These are phyloP conservation scores for Agapornis canus DNA, from an alignment of 2,797 vertebrate species.

Conservation along the genomic window DNA sequence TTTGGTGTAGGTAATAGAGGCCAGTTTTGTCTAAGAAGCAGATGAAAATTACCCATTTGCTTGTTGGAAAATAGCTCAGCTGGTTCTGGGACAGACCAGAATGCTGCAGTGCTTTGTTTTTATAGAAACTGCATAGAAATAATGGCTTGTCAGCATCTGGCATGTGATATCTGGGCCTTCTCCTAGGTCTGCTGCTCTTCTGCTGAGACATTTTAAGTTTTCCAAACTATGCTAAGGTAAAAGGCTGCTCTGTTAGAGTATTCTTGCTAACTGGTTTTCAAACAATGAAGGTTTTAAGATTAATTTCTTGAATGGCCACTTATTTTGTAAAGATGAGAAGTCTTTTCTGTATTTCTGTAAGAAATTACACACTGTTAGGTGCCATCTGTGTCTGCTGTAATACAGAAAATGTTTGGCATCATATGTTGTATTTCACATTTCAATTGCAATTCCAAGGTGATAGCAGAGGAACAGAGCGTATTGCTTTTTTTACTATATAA, in stretches of 20 bases:
- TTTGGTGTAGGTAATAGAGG: neutral
- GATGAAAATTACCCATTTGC: neutral
- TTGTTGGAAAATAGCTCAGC: neutral
- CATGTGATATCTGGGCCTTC: neutral
- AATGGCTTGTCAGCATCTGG: neutral
- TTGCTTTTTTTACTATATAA: neutral
- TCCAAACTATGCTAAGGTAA: neutral
- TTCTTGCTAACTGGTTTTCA: neutral
- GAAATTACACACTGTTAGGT: neutral
- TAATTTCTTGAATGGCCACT: neutral
- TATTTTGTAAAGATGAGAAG: neutral
- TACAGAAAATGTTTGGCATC: neutral
- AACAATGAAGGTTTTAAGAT: neutral
- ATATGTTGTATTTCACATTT: neutral
- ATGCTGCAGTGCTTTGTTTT: neutral
- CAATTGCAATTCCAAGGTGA: neutral
- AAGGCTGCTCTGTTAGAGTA: neutral
- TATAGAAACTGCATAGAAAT: neutral
- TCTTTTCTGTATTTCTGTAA: neutral
- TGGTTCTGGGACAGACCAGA: neutral
- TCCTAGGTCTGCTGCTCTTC: neutral
- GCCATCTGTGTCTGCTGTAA: neutral
- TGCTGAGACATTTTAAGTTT: neutral
- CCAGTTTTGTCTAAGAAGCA: neutral
- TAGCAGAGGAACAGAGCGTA: neutral